These are phyloP conservation scores for Drosophila takahashii DNA, from an alignment of 1,140 invertebrate genomes.

Conservation along the genomic window DNA sequence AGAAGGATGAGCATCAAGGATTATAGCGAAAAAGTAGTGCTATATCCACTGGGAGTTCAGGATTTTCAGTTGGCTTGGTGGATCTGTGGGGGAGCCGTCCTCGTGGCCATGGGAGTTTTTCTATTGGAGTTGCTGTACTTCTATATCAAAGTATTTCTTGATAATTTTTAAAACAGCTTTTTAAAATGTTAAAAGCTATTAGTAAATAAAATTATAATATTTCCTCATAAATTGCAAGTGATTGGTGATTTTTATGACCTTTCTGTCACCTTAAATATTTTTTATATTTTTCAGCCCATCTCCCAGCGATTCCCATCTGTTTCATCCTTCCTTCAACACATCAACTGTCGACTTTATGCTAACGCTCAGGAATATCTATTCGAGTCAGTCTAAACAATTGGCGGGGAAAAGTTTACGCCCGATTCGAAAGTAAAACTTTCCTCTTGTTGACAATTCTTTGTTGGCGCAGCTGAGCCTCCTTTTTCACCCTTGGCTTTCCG, in stretches of 20 bases:
- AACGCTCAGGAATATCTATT: slow-evolving; percentile 32
- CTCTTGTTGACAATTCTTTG: slow-evolving; percentile 61
- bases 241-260: background rate
- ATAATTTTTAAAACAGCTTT: too few relatives aligned
- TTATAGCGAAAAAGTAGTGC: too few relatives aligned
- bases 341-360: slow-evolving; percentile 55
- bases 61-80: too few relatives aligned
- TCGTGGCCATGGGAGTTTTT: too few relatives aligned
- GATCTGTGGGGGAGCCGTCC: too few relatives aligned
- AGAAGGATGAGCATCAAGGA: too few relatives aligned
- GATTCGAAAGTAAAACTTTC: slow-evolving; percentile 78
- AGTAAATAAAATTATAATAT: too few relatives aligned
- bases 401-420: slow-evolving; percentile 57
- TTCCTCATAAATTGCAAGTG: background rate
- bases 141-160: too few relatives aligned
- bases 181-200: too few relatives aligned
- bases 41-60: too few relatives aligned
- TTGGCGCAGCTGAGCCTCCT: slow-evolving; percentile 70
- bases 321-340: slow-evolving; percentile 5
- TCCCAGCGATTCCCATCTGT: slow-evolving; percentile 24
- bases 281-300: background rate
- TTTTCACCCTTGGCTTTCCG: background rate
- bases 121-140: too few relatives aligned
- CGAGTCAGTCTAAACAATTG: slow-evolving; percentile 61
- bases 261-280: background rate